A percentile compares a stretch with the other conserved stretches of the same genome.
phyloP scores from a whole-genome alignment of 1,140 invertebrate genomes.

The Condylostylus longicornis region DNA sequence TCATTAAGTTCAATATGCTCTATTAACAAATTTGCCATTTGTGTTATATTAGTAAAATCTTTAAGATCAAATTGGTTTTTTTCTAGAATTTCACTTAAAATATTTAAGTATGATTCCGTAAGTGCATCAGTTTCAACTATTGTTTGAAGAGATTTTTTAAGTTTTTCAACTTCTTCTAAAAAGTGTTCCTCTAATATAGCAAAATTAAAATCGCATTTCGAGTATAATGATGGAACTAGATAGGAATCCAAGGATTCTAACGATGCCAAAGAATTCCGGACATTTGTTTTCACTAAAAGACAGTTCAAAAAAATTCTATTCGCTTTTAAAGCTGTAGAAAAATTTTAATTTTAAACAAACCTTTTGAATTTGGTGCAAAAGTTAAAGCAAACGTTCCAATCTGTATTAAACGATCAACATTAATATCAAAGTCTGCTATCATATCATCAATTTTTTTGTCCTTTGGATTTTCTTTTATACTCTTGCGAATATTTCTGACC shows the following conservation, averaged over 20 bases:
- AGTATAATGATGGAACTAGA: slow-evolving; percentile 23
- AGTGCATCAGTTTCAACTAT: slow-evolving; percentile 23
- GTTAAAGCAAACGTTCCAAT: slow-evolving; percentile 26
- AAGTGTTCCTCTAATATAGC: slow-evolving; percentile 26
- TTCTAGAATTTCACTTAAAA: slow-evolving; percentile 13
- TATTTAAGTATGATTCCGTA: slow-evolving; percentile 16
- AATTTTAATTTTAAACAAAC: slow-evolving; percentile 6
- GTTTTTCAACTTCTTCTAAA: slow-evolving; percentile 22
- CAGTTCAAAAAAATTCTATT: not conserved
- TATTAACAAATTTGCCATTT: slow-evolving; percentile 13
- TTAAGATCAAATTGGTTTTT: slow-evolving; percentile 9
- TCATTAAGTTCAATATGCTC: slow-evolving; percentile 19
- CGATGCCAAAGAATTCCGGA: slow-evolving; percentile 25
- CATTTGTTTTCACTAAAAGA: slow-evolving; percentile 20
- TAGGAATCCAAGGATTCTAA: slow-evolving; percentile 26
- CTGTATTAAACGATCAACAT: slow-evolving; percentile 25
- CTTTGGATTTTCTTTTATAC: slow-evolving; percentile 9
- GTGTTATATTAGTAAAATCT: slow-evolving; percentile 14
- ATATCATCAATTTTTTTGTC: slow-evolving; percentile 19
- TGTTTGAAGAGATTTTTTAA: slow-evolving; percentile 19
- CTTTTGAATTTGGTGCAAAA: slow-evolving; percentile 19
- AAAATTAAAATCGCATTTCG: slow-evolving; percentile 15
- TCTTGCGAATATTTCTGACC: slow-evolving; percentile 20
- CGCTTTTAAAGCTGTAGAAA: not conserved
- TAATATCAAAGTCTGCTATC: slow-evolving; percentile 29